These are phyloP conservation scores for Xenentodon cancila DNA, from an alignment of 2,797 vertebrate genomes.

Conservation along the genomic window DNA sequence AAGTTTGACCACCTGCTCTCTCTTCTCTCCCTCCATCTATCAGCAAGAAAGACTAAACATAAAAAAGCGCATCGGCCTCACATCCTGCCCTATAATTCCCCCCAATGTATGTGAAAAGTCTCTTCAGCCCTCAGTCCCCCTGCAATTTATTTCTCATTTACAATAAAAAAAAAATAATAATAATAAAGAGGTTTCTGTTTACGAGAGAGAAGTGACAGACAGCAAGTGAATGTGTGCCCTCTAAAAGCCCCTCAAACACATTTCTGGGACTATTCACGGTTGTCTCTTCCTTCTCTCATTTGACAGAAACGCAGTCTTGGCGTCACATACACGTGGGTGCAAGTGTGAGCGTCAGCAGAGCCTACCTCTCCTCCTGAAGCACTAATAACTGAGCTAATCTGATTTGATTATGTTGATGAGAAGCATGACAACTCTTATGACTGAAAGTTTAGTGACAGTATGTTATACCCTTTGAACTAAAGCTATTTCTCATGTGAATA, in stretches of 20 bases:
- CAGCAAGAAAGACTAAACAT: constrained; percentile 36
- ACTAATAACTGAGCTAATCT: constrained; percentile 36
- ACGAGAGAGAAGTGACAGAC: constrained; percentile 74
- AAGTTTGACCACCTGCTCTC: constrained; percentile 44
- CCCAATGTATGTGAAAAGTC: constrained; percentile 56
- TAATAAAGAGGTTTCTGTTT: constrained; percentile 49
- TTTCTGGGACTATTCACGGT: constrained; percentile 73
- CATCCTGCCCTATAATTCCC: constrained; percentile 76
- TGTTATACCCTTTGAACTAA: constrained; percentile 36
- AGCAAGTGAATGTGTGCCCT: constrained; percentile 68
- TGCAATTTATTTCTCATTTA: constrained; percentile 26
- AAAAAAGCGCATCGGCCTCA: constrained; percentile 44
- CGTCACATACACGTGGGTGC: constrained; percentile 52
- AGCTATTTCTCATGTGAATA: constrained; percentile 37
- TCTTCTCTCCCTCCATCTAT: constrained; percentile 58
- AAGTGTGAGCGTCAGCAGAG: constrained; percentile 58
- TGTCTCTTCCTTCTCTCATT: constrained; percentile 78
- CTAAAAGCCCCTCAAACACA: constrained; percentile 38
- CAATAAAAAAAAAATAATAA: not conserved
- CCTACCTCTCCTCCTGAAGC: constrained; percentile 70
- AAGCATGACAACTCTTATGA: constrained; percentile 43
- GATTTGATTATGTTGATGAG: constrained; percentile 51
- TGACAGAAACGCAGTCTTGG: constrained; percentile 56
- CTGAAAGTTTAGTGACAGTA: constrained; percentile 31
- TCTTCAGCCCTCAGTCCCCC: constrained; percentile 31